Conservation (phyloP, 2,888 invertebrate genomes). For the Gerris lacustris region DNA sequence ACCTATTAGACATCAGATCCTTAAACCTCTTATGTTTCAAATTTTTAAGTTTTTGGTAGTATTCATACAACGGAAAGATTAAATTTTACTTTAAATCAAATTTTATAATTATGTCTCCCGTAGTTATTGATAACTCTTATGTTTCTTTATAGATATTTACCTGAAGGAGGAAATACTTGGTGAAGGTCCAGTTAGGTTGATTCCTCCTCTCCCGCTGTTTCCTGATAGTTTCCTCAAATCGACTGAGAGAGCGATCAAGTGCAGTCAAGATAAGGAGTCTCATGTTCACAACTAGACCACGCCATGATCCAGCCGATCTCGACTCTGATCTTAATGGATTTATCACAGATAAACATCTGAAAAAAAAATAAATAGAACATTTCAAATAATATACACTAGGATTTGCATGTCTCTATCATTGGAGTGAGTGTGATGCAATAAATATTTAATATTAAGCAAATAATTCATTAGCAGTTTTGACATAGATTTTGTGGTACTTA, state of each 20-base stretch:
- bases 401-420: neutral
- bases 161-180: slow-evolving; percentile 84
- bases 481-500: no score
- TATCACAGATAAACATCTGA: slow-evolving; percentile 76
- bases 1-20: no score
- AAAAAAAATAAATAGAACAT: slow-evolving; percentile 36
- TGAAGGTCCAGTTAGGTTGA: slow-evolving; percentile 86
- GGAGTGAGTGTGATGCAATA: no score
- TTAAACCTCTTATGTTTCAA: no score
- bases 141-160: slow-evolving; percentile 37
- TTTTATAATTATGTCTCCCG: no score
- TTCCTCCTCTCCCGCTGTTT: slow-evolving; percentile 81
- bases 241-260: slow-evolving; percentile 71
- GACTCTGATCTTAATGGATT: slow-evolving; percentile 84
- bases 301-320: slow-evolving; percentile 81
- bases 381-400: slow-evolving; percentile 8
- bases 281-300: slow-evolving; percentile 67
- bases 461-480: no score
- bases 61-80: no score
- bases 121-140: no score
- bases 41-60: no score
- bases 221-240: slow-evolving; percentile 81
- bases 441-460: no score
- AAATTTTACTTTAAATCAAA: no score
- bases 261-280: slow-evolving; percentile 71